Conservation (phyloP, 2,797 vertebrate species). For the Scleropages formosus region DNA sequence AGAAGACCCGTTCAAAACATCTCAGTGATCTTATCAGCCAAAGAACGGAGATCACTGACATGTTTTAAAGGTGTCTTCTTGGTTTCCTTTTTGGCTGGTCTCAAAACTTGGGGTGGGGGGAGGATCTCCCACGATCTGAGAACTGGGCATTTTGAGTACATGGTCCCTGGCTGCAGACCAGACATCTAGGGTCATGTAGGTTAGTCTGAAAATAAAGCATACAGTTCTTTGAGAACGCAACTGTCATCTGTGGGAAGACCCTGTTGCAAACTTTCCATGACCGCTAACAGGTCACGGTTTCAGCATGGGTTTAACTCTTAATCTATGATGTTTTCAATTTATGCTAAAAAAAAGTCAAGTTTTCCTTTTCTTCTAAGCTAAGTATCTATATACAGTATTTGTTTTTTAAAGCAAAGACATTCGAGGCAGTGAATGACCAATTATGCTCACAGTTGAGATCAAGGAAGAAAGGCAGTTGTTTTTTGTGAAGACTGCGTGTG, state of each 20-base stretch:
- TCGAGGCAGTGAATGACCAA: background rate
- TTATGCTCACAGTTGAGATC: background rate
- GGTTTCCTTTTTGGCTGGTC: too few species aligned
- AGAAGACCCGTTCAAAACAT: too few species aligned
- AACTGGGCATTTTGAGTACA: constrained; percentile 21
- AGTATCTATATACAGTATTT: background rate
- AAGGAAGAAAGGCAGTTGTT: constrained; percentile 2
- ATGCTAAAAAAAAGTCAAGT: background rate
- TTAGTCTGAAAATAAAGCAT: background rate
- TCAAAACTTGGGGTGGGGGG: background rate
- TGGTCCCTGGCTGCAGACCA: constrained; percentile 1
- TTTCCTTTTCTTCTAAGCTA: background rate
- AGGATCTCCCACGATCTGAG: constrained; percentile 2
- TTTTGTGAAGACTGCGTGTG: constrained; percentile 24
- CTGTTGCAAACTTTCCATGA: constrained; percentile 24
- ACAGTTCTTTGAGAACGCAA: background rate
- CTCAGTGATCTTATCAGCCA: too few species aligned
- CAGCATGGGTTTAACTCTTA: constrained; percentile 15
- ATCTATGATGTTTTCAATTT: background rate
- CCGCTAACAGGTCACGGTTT: constrained; percentile 3
- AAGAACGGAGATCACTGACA: too few species aligned
- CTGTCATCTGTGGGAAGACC: constrained; percentile 17
- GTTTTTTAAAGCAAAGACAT: background rate
- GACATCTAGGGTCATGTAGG: constrained; percentile 1
- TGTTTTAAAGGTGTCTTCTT: too few species aligned